Base-by-base conservation (phyloP, 2,888 invertebrate species). In the Drosophila algonquin region DNA sequence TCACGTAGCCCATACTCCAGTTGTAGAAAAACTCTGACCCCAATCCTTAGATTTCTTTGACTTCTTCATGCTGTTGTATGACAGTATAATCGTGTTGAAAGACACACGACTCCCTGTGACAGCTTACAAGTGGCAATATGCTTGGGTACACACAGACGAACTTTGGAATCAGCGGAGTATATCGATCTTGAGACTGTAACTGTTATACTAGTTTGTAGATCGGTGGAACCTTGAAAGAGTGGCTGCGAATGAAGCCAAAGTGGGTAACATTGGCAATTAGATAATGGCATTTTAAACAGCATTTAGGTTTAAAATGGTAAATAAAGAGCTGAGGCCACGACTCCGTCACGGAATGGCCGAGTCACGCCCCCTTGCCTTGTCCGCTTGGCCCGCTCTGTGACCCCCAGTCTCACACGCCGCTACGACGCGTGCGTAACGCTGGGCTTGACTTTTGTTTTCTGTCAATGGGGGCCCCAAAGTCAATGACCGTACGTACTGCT, bases 301-400 rank as follows among this genome's bases (percentile, higher is more conserved):
- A 40, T n/a, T 53, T 58, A 57, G 52, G 48, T 53, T 48, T 18
- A 45, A 35, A 51, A 47, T 24, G n/a, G 16, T 14, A 14, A 51
- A 45, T 44, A 35, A 50, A 51, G 21, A 21, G 32, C 46, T 44
- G 52, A 16, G 52, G 56, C 16, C 51, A 40, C 45, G 7, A 18
- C 70, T 45, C 40, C 40, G 69, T 69, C 58, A 46, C 69, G 53
- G 60, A 8, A 9, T 54, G 54, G 40, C 40, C 54, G 14, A 54
- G 40, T 70, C 60, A 70, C 71, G 71, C 70, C 71, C 55, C 52
- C 52, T 30, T 24, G 27, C 48, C 58, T 48, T 40, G 67, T 46
- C 18, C 69, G 40, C 35, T 24, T 9, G 35, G 45, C 46, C 59
- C 21, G 68, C 46, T 40, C 40, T 40, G 0, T 40, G 14, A 40